Evolutionary conservation across 1,140 invertebrate species (phyloP).

Genomic region (Homalodisca vitripennis): DNA sequence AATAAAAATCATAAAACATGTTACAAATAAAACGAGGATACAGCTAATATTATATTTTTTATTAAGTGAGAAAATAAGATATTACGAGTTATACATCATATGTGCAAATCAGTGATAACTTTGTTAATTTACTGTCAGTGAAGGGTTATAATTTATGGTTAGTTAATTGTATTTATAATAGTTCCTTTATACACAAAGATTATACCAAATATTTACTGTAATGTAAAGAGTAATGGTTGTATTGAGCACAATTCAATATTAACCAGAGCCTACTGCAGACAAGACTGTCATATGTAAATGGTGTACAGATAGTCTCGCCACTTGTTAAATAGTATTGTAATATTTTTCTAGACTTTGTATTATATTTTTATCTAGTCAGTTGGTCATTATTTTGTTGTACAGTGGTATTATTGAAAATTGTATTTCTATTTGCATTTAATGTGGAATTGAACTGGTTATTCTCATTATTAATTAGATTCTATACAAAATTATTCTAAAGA

Average conservation of each 20-base stretch:
- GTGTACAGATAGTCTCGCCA: conserved; percentile 1
- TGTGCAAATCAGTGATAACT: no score
- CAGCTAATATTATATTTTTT: no score
- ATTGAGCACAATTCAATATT: conserved; percentile 14
- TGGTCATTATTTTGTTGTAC: conserved; percentile 16
- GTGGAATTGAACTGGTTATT: conserved; percentile 23
- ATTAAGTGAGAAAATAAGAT: no score
- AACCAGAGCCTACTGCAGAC: neutral
- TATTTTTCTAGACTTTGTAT: conserved; percentile 27
- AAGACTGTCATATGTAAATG: conserved; percentile 16
- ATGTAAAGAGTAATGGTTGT: conserved; percentile 1
- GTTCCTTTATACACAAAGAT: conserved; percentile 15
- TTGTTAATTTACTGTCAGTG: neutral
- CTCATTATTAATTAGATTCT: conserved; percentile 7
- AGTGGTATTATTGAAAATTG: conserved; percentile 15
- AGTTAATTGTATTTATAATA: neutral
- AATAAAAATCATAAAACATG: no score
- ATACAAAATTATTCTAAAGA: conserved; percentile 8
- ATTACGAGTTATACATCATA: no score
- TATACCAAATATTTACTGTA: conserved; percentile 10
- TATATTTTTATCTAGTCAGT: conserved; percentile 22
- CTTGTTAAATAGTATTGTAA: conserved; percentile 24
- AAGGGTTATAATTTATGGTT: neutral
- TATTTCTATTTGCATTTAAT: conserved; percentile 20
- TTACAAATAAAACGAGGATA: no score